A percentile compares a stretch with the other conserved stretches of the same genome.
These are phyloP conservation scores for Zaprionus ghesquierei DNA, from an alignment of 1,140 invertebrate species.

Conservation along the genomic window DNA sequence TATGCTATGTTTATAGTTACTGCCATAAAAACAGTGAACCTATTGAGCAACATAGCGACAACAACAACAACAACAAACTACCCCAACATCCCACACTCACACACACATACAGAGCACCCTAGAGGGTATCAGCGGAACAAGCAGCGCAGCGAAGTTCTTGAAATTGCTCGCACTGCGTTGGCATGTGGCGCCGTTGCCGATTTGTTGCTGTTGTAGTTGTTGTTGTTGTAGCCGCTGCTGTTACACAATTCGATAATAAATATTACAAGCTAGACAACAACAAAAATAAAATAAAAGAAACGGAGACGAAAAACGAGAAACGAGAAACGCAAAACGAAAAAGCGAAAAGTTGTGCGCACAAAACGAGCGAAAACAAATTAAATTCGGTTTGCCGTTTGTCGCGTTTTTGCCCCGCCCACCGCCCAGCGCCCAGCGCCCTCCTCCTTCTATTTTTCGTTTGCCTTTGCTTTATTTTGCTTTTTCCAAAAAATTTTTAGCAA, in stretches of 20 bases:
- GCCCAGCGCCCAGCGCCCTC: no score
- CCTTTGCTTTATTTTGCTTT: constrained; percentile 35
- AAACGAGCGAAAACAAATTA: constrained; percentile 77
- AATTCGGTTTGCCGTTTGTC: constrained; percentile 72
- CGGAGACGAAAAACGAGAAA: constrained; percentile 26
- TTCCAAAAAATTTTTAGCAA: constrained; percentile 61
- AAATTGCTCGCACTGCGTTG: constrained; percentile 67
- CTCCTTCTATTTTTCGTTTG: constrained; percentile 45
- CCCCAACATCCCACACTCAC: not conserved
- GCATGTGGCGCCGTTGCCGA: constrained; percentile 36
- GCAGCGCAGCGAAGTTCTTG: constrained; percentile 47
- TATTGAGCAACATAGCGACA: no score
- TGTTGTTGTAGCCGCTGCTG: constrained; percentile 21
- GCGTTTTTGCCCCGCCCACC: constrained; percentile 21
- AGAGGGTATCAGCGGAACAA: constrained; percentile 32
- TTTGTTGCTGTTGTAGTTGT: not conserved
- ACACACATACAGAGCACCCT: not conserved
- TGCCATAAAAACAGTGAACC: not conserved
- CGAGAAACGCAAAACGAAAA: constrained; percentile 39
- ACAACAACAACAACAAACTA: no score
- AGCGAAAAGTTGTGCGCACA: constrained; percentile 63
- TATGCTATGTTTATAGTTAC: not conserved
- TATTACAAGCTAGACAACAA: constrained; percentile 78
- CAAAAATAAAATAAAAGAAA: constrained; percentile 23
- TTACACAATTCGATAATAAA: constrained; percentile 77